Conservation (phyloP, 2,888 invertebrate species). For the Dolichomitus sp. region DNA sequence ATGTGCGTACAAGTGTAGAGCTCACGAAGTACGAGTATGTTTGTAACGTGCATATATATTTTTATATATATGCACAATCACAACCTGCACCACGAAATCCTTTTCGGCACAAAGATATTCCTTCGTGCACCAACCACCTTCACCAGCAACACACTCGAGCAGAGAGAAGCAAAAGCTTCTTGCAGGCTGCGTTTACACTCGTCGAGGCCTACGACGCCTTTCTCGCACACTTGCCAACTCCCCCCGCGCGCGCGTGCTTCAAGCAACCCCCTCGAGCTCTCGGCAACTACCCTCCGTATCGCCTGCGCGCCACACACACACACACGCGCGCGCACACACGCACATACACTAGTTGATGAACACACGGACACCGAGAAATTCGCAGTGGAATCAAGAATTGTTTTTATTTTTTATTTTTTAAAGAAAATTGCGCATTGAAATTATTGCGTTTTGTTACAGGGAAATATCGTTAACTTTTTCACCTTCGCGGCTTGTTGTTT, state of each 20-base stretch:
- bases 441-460: not conserved
- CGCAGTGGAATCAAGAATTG: not conserved
- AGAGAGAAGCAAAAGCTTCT: constrained; percentile 24
- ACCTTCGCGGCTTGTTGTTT: not conserved
- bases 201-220: constrained; percentile 28
- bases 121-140: not conserved
- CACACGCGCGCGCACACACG: not conserved
- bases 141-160: constrained; percentile 4
- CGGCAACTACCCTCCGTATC: constrained; percentile 48
- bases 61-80: not conserved
- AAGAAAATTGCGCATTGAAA: not conserved
- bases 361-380: constrained; percentile 2
- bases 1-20: not conserved
- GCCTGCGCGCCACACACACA: constrained; percentile 43
- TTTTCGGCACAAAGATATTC: not conserved
- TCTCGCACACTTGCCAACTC: constrained; percentile 3
- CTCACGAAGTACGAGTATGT: constrained; percentile 6
- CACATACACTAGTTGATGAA: not conserved
- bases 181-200: not conserved
- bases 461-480: not conserved
- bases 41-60: not conserved
- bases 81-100: not conserved
- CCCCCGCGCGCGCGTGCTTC: constrained; percentile 69
- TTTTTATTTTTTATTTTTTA: not conserved
- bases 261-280: constrained; percentile 44